phyloP scores from a whole-genome alignment of 2,113 vertebrate genomes.

The Labrus mixtus region DNA sequence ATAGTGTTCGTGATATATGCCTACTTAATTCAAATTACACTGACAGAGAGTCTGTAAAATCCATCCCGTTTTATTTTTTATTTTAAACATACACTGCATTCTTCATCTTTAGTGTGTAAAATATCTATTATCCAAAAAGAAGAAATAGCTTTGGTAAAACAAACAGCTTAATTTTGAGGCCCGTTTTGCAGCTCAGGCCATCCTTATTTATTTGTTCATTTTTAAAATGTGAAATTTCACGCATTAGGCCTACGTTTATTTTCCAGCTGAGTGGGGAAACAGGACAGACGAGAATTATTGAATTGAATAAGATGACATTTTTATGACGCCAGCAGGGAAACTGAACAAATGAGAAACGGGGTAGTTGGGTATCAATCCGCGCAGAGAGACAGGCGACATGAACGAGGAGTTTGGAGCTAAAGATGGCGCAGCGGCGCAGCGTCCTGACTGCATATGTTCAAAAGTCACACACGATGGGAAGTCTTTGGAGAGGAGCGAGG shows the following conservation, averaged over 20 bases:
- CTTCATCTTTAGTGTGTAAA: too few relatives aligned
- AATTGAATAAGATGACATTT: constrained; percentile 31
- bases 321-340: constrained; percentile 35
- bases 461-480: constrained; percentile 57
- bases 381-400: constrained; percentile 49
- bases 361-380: constrained; percentile 43
- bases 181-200: background rate
- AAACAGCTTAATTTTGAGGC: too few relatives aligned
- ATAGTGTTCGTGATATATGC: too few relatives aligned
- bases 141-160: too few relatives aligned
- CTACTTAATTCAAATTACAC: too few relatives aligned
- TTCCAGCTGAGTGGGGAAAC: background rate
- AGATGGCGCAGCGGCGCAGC: constrained; percentile 35
- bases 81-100: too few relatives aligned
- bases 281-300: background rate
- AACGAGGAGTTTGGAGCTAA: constrained; percentile 41
- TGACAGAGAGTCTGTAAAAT: background rate
- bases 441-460: constrained; percentile 52
- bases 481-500: constrained; percentile 73
- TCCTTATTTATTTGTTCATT: background rate
- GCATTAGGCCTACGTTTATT: background rate
- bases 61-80: constrained; percentile 11
- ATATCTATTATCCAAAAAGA: background rate
- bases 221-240: background rate
- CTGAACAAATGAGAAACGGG: constrained; percentile 6